Evolutionary conservation across 1,140 invertebrate genomes (phyloP), one percentile per base, ranked within the genome.

Genomic region (Drosophila busckii): DNA sequence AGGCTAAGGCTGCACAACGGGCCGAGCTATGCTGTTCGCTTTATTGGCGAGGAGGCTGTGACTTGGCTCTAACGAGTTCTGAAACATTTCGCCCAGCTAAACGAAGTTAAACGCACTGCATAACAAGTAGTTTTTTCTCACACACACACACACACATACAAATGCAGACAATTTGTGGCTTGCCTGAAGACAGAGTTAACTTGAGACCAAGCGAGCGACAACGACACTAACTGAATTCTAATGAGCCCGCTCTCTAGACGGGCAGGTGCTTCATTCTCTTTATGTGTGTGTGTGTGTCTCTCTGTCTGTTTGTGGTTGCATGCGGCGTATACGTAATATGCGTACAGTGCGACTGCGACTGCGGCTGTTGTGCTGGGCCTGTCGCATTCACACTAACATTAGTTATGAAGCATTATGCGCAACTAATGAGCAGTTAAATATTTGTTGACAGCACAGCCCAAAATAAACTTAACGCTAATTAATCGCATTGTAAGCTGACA

Each of bases 31-130:
- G n/a, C n/a, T n/a, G n/a, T n/a, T n/a, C 29, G 22, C 16, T 29
- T 40, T 59, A 45, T 42, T 45, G 49, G 6, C 13, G 41, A 26
- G 16, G 52, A 19, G 31, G 50, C 50, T 34, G 35, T 35, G 42
- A 41, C 58, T 41, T 25, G 42, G 41, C 68, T 46, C 73, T 78
- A 80, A 80, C 73, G 75, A 80, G 73, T 68, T 80, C 68, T 69
- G 54, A 82, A 80, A 80, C 69, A 80, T 80, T 80, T 80, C 59
- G 73, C 69, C 75, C 68, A 65, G 54, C 75, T 80, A 80, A 80
- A 80, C 73, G 73, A 80, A 80, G 73, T 64, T 80, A 70, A 80
- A 82, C 73, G 75, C 54, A 80, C 69, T 80, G 73, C 68, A 80
- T 80, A 80, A 56, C 75, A 80, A 80, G 73, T 82, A 80, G 73